Evolutionary conservation across 2,113 vertebrate genomes (phyloP).

Genomic region (Mesembrinibis cayennensis): DNA sequence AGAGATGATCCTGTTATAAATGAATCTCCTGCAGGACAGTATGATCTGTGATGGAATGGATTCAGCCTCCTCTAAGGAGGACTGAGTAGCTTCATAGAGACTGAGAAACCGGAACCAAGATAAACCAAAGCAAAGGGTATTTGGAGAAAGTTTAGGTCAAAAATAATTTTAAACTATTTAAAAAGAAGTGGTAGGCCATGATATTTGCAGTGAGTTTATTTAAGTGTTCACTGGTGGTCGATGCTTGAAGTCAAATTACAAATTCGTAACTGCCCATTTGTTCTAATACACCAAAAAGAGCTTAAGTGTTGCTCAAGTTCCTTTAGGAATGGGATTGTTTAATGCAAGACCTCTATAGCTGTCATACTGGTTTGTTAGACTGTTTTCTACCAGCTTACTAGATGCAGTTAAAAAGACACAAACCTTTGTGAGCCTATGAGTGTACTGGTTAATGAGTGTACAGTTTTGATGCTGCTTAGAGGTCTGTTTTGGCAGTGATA

Average conservation of each 20-base stretch:
- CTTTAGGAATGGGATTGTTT: neutral
- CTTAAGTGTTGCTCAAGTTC: neutral
- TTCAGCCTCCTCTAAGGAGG: neutral
- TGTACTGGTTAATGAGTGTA: neutral
- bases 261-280: neutral
- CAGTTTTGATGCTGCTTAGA: neutral
- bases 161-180: neutral
- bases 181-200: neutral
- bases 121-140: neutral
- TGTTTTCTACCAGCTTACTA: neutral
- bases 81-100: neutral
- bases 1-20: neutral
- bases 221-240: neutral
- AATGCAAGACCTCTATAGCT: neutral
- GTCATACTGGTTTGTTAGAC: neutral
- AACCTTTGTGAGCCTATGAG: neutral
- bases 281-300: neutral
- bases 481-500: neutral
- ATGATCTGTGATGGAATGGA: neutral
- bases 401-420: neutral
- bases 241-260: neutral
- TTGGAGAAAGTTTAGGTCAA: neutral
- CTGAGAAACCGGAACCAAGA: neutral
- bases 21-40: neutral
- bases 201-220: neutral